These are phyloP conservation scores for Scelioninae gen. 1 DNA, from an alignment of 2,888 invertebrate genomes.

Conservation along the genomic window DNA sequence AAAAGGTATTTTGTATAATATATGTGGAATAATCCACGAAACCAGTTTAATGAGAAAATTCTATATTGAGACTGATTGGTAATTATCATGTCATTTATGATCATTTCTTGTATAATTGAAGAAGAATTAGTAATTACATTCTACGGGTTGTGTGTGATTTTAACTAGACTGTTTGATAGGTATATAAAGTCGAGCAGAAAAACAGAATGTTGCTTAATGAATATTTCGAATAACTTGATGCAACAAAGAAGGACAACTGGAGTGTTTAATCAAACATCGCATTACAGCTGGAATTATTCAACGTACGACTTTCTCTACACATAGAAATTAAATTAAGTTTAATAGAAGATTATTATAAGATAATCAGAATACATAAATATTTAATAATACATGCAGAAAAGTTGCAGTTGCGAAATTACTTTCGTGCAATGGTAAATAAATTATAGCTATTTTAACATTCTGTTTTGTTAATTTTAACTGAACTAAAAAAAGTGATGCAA, in stretches of 20 bases:
- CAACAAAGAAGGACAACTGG: slow-evolving; percentile 2
- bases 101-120: slow-evolving; percentile 52
- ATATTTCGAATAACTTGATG: not conserved
- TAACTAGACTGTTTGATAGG: not conserved
- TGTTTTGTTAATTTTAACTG: no score
- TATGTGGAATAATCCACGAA: not conserved
- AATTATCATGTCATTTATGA: slow-evolving; percentile 53
- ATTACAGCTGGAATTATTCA: no score
- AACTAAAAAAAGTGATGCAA: no score
- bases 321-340: no score
- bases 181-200: not conserved
- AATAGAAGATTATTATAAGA: no score
- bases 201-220: not conserved
- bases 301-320: no score
- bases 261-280: not conserved
- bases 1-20: no score
- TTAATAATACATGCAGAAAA: no score
- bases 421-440: no score
- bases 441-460: no score
- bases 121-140: slow-evolving; percentile 54
- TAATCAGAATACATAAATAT: no score
- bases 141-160: slow-evolving; percentile 39
- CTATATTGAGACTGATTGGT: slow-evolving; percentile 20
- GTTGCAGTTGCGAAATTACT: no score
- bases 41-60: slow-evolving; percentile 15